These are phyloP conservation scores for Ciconia boyciana DNA, from an alignment of 2,113 vertebrate species.

Conservation along the genomic window DNA sequence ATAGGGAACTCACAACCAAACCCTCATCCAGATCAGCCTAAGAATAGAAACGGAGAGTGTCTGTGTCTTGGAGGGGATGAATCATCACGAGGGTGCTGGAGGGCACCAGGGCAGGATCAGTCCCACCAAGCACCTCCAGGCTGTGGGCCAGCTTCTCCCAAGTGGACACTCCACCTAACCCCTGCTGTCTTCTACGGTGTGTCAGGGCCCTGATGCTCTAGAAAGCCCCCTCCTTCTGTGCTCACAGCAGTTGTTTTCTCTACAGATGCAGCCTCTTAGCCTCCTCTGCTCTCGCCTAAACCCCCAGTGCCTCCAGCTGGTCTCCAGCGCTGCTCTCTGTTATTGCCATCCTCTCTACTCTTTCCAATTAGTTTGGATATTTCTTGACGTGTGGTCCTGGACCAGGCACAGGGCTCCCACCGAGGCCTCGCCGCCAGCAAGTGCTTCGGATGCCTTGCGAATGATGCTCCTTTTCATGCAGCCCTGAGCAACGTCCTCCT, in stretches of 20 bases:
- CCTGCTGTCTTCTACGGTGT: not conserved
- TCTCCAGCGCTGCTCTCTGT: not conserved
- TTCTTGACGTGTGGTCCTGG: not conserved
- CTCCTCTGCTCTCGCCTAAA: not conserved
- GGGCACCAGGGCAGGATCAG: not conserved
- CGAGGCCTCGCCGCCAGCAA: not conserved
- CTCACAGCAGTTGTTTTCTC: not conserved
- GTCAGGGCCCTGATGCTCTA: not conserved
- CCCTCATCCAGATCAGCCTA: not conserved
- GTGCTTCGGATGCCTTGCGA: not conserved
- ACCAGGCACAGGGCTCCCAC: not conserved
- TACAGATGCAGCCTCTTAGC: not conserved
- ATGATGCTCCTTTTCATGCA: not conserved
- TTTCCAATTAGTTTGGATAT: conserved; percentile 8
- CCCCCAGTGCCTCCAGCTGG: not conserved
- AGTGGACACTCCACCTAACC: fast-evolving
- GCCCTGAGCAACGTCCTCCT: not conserved
- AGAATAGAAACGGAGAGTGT: not conserved
- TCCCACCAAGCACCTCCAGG: not conserved
- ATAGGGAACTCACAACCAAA: not conserved
- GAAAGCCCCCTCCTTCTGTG: not conserved
- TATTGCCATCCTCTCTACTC: not conserved
- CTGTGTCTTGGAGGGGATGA: not conserved
- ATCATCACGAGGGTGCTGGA: not conserved
- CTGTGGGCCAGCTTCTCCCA: not conserved